Percentiles rank a stretch among this genome's conserved stretches.
Evolutionary conservation across 2,797 vertebrate genomes (phyloP).

Genomic region (Streptopelia turtur): DNA sequence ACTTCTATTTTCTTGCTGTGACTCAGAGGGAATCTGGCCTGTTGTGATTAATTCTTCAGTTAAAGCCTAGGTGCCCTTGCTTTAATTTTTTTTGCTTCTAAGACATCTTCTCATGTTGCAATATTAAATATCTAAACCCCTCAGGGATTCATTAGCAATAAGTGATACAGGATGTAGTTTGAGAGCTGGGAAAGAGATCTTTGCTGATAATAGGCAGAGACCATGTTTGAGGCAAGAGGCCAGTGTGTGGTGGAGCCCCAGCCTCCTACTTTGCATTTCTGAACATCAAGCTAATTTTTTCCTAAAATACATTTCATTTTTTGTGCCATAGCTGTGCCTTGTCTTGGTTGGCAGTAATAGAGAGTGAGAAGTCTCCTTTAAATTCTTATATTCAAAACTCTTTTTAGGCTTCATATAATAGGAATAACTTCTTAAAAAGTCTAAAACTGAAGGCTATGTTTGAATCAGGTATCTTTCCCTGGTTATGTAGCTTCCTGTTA

Average conservation of each 20-base stretch:
- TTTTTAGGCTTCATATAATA: background rate
- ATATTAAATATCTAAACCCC: slow-evolving; percentile 21
- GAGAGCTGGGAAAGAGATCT: background rate
- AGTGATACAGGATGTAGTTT: slow-evolving; percentile 4
- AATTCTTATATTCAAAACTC: background rate
- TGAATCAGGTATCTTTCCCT: background rate
- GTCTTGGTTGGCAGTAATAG: background rate
- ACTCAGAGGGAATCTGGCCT: background rate
- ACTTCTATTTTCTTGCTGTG: background rate
- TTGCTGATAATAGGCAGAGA: background rate
- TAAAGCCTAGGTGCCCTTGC: background rate
- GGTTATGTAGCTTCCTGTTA: background rate
- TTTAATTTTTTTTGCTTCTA: background rate
- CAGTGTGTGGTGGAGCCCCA: background rate
- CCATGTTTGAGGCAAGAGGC: background rate
- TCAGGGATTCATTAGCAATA: slow-evolving; percentile 46
- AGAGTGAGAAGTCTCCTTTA: background rate
- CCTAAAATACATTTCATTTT: background rate
- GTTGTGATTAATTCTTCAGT: slow-evolving; percentile 6
- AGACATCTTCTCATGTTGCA: background rate
- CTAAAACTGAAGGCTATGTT: background rate
- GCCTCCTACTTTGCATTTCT: background rate
- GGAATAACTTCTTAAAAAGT: background rate
- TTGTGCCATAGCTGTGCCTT: background rate
- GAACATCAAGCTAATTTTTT: background rate